Conservation (phyloP, 2,888 invertebrate species). For the Melinopterus prodromus region DNA sequence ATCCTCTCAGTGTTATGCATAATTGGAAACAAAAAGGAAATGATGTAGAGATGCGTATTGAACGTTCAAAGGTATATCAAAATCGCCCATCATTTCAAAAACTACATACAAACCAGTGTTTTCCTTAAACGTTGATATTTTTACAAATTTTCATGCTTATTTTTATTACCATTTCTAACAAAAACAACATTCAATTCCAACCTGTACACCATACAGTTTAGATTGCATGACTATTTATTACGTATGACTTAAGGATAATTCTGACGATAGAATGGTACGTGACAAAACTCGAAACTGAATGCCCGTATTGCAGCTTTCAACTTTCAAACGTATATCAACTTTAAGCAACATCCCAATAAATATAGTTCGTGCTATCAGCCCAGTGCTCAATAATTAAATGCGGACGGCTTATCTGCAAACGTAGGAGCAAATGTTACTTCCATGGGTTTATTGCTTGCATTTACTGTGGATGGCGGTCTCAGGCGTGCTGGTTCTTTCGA, state of each 20-base stretch:
- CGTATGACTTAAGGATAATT: not conserved
- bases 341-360: not conserved
- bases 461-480: not conserved
- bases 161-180: no score
- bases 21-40: no score
- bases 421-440: not conserved
- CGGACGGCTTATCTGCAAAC: not conserved
- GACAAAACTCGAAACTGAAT: not conserved
- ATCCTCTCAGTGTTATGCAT: no score
- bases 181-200: no score
- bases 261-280: not conserved
- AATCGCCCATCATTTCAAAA: no score
- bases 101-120: no score
- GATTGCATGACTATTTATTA: no score
- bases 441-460: conserved; percentile 4
- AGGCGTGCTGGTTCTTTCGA: not conserved
- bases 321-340: not conserved
- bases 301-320: not conserved
- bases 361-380: not conserved
- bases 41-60: no score
- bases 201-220: no score
- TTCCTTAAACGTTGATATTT: no score
- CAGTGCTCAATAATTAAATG: not conserved
- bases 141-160: no score
- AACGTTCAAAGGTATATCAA: no score